A percentile compares a stretch with the other conserved stretches of the same genome.
These are phyloP conservation scores for Tribolium madens DNA, from an alignment of 1,140 invertebrate genomes.

Conservation along the genomic window DNA sequence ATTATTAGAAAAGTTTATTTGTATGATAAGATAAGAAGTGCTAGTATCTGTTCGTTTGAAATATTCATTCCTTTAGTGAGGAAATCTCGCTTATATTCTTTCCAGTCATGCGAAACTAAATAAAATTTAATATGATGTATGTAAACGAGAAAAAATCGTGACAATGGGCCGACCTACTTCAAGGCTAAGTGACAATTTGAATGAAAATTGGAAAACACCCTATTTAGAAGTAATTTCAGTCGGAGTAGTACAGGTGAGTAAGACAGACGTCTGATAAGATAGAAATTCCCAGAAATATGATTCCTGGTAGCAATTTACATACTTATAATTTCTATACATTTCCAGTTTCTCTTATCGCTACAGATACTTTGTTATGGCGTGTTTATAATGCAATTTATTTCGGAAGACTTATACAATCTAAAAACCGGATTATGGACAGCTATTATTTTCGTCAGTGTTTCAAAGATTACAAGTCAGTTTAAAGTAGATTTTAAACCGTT, in stretches of 20 bases:
- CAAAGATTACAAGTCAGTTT: constrained; percentile 51
- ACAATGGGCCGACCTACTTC: constrained; percentile 7
- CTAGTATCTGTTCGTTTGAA: background rate
- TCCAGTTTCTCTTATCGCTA: constrained; percentile 55
- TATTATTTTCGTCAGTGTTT: constrained; percentile 48
- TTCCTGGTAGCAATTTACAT: background rate
- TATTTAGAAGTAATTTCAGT: constrained; percentile 10
- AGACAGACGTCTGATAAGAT: background rate
- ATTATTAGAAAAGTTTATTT: constrained; percentile 14
- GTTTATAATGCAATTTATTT: constrained; percentile 50
- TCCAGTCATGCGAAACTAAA: background rate
- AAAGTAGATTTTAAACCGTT: background rate
- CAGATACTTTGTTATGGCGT: constrained; percentile 54
- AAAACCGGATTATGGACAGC: constrained; percentile 50
- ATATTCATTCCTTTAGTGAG: constrained; percentile 8
- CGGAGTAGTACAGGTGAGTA: constrained; percentile 12
- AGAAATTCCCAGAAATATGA: background rate
- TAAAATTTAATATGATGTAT: constrained; percentile 1
- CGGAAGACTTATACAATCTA: constrained; percentile 33
- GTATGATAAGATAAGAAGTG: constrained; percentile 19
- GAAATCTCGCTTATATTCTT: background rate
- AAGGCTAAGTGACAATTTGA: background rate
- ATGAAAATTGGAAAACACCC: constrained; percentile 6
- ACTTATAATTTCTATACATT: background rate
- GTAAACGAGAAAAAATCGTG: constrained; percentile 5